Evolutionary conservation across 2,797 vertebrate genomes (phyloP), one percentile per base, ranked within the genome.

Genomic region (Acipenser transmontanus): DNA sequence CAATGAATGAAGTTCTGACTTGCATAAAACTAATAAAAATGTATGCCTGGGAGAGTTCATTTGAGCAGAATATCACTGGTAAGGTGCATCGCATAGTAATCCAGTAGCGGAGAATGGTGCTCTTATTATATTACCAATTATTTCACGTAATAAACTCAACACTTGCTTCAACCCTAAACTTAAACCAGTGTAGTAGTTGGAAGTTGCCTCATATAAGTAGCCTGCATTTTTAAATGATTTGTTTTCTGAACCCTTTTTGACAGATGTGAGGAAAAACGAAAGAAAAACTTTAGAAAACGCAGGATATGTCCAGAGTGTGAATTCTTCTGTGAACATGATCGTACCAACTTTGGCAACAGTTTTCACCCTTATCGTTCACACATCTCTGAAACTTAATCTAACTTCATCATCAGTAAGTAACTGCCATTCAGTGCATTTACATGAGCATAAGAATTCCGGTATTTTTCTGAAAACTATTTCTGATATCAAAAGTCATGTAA

Each of bases 11-110:
- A 77, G 80, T 94, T 77, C 86, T 95, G 71, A 92, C 68, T 67
- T 88, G 86, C 80, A 89, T 92, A 73, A 94, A 91, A 77, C 86
- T 93, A 59, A 93, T 94, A 76, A 93, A 89, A 80, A 93, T 90
- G 88, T 91, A 91, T 0, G 88, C 88, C 34, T 91, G 89, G 90
- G 92, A 95, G 77, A 89, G 78, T 49, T 88, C 83, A 59, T 93
- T 93, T 74, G 86, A 87, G 50, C 76, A 83, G 65, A 81, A 76
- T 62, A 82, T 92, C 57, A 66, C 68, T 79, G 89, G 91, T 91
- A 84, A 0, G 75, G 34, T 34, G 34, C 34, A 34, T 4, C 34
- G 4, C 34, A 34, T 4, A 34, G 34, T 34, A 34, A 34, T 34
- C 34, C 34, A 34, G 34, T 34, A 4, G 34, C 34, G 1, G 34